Base-by-base conservation (phyloP, 1,140 invertebrate genomes). In the Proctacanthus coquilletti region DNA sequence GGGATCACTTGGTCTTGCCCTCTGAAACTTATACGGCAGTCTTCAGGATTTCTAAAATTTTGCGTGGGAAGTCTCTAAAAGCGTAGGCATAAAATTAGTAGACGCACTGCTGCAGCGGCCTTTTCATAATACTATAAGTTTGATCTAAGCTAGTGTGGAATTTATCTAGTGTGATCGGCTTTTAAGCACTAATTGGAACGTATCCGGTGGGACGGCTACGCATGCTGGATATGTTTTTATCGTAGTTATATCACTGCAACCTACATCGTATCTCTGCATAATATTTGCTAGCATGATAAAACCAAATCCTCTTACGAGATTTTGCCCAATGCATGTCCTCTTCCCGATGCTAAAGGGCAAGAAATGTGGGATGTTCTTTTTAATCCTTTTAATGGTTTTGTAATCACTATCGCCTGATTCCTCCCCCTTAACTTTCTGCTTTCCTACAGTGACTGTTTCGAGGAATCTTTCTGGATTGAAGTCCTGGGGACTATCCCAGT, bases 301-400 rank as follows among this genome's bases (percentile, higher is more conserved):
- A 41, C 69, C 70, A 49, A 81, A 68, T 19, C 75, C 71, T 15
- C 76, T 74, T 0, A 84, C 77, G 32, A 91, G 60, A 27, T 77
- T 77, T 56, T 85, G 83, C 0, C 85, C 85, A 44, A 91, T 75
- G 53, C 86, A 89, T 0, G 81, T 80, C 11, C 85, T 63, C 41
- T 80, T 74, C 0, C 84, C 79, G 10, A 78, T 80, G 39, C 80
- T 80, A 60, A 87, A 88, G 0, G 84, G 84, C 8, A 87, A 61
- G 48, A 85, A 88, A 53, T 82, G 70, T 3, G 77, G 59, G 9
- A 66, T 60, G 35, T 65, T 66, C 15, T 25, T 25, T 25, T 25
- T 25, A 8, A 25, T 8, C n/a, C 23, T 25, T 25, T n/a, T 25
- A 25, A 25, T n/a, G 23, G 6, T 25, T 25, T 25, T n/a, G n/a